These are phyloP conservation scores for Allygus modestus DNA, from an alignment of 2,888 invertebrate species.

Conservation along the genomic window DNA sequence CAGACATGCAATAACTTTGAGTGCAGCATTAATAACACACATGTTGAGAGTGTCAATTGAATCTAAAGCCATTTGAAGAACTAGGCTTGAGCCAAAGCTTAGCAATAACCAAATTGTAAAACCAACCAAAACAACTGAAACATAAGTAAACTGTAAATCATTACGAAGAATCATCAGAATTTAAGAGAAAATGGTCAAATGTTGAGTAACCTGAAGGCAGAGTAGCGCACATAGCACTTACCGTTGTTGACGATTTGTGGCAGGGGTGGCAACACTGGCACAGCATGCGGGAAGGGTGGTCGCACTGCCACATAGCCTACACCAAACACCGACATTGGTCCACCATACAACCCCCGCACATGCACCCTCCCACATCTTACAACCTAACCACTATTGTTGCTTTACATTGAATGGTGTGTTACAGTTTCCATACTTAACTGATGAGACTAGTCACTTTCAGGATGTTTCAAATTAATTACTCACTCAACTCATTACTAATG, in stretches of 20 bases:
- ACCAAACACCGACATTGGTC: slow-evolving; percentile 51
- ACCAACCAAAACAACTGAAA: too few relatives aligned
- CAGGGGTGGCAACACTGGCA: slow-evolving; percentile 80
- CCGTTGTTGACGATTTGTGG: slow-evolving; percentile 72
- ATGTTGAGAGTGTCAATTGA: background rate
- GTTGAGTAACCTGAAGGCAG: too few relatives aligned
- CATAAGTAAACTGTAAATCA: too few relatives aligned
- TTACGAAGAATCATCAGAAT: background rate
- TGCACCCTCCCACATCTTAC: background rate
- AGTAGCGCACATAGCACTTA: slow-evolving; percentile 68
- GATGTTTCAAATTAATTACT: too few relatives aligned
- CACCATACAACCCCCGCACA: slow-evolving; percentile 15
- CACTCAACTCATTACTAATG: too few relatives aligned
- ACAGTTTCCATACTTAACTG: too few relatives aligned
- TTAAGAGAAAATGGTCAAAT: background rate
- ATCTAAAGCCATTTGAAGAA: background rate
- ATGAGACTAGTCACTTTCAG: too few relatives aligned
- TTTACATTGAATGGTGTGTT: too few relatives aligned
- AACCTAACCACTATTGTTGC: background rate
- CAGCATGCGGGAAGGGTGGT: slow-evolving; percentile 72
- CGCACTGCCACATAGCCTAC: slow-evolving; percentile 65
- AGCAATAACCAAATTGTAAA: too few relatives aligned
- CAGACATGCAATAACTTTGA: background rate
- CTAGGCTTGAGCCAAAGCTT: background rate
- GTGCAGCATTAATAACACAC: background rate